Conservation (phyloP, 2,888 invertebrate genomes). For the Meiosimyza decipiens region DNA sequence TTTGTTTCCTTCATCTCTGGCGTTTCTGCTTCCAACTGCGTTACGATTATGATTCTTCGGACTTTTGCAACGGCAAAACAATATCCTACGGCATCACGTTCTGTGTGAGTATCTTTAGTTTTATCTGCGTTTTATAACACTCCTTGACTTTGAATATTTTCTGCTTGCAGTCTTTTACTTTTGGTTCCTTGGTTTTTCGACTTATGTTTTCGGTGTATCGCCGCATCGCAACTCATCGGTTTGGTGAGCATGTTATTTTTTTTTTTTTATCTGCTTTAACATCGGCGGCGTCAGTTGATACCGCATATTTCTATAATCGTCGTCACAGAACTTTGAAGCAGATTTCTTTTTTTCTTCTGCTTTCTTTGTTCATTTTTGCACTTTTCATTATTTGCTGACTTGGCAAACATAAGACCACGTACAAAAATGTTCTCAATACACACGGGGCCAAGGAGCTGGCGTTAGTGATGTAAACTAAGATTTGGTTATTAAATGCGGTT, state of each 20-base stretch:
- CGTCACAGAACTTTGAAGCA: conserved; percentile 39
- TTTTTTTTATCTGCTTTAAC: not conserved
- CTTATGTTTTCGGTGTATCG: not conserved
- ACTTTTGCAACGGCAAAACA: not conserved
- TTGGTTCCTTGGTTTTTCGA: too few species aligned
- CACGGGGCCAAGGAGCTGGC: not conserved
- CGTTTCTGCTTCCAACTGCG: too few species aligned
- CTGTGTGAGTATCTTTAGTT: not conserved
- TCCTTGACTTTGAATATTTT: conserved; percentile 6
- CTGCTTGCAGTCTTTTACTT: not conserved
- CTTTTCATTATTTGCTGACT: conserved; percentile 22
- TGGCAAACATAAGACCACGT: conserved; percentile 11
- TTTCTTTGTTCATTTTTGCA: not conserved
- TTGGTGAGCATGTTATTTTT: not conserved
- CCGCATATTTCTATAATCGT: conserved; percentile 58
- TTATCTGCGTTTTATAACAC: conserved; percentile 12
- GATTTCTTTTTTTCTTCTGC: not conserved
- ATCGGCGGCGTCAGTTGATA: conserved; percentile 29
- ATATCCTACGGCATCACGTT: not conserved
- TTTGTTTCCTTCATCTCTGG: not conserved
- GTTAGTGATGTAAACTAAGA: not conserved
- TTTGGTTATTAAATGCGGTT: too few species aligned
- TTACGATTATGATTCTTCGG: not conserved
- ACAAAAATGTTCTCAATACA: not conserved
- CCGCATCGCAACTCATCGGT: conserved; percentile 10